Base-by-base conservation (phyloP, 2,888 invertebrate species). In the Caenorhabditis sinica region DNA sequence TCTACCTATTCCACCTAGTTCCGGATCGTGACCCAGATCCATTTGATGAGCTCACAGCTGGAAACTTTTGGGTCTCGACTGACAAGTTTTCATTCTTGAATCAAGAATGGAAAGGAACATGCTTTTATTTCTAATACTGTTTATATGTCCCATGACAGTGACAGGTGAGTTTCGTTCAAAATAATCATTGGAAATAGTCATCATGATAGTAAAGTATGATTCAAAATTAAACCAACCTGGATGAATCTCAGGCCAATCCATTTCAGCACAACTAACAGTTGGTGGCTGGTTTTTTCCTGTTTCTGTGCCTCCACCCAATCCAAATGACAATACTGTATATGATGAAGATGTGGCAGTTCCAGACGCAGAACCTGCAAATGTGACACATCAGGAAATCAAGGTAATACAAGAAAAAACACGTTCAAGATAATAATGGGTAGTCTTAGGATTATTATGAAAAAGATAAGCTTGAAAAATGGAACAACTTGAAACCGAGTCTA, bases 31-130 rank as follows among this genome's bases (percentile, higher is more conserved):
- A 80, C 84, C 83, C 61, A 80, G 61, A 84, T 84, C 71, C 80
- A 84, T 84, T 84, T 84, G 74, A 84, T 84, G 84, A 80, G 84
- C 84, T 71, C 84, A 80, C 84, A 84, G 84, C 84, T 66, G 84
- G 84, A 76, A 30, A 40, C 40, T 51, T n/a, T 43, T 56, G 5
- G 53, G 60, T 77, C 77, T 77, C 36, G 77, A 69, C 30, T 9
- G 28, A 28, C 51, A 36, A 72, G 33, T 69, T 53, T 25, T 72
- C 65, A 58, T 66, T 65, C 63, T 80, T 63, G 66, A 61, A 17
- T 61, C 9, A n/a, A 51, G 40, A 69, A 49, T 69, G 36, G 40
- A 43, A 58, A 76, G 15, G 68, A 56, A 51, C 43, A 60, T 77
- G 77, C 28, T 69, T 43, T 11, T 53, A 11, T n/a, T 76, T 36